Base-by-base conservation (phyloP, 2,797 vertebrate genomes). In the Adelosebastes latens region DNA sequence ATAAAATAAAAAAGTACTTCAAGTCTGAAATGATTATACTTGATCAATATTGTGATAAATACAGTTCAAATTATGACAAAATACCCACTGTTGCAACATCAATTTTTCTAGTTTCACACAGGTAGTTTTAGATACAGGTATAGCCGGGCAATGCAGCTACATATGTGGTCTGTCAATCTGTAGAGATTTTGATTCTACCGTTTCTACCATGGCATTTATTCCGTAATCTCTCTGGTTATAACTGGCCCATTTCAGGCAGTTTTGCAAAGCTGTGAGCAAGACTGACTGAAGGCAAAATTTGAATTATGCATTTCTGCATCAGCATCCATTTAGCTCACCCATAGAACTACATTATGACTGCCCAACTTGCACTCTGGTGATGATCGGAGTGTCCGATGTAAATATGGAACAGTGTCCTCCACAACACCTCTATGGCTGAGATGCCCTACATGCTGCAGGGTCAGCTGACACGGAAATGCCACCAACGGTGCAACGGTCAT, bases 401-500 rank as follows among this genome's bases (percentile, higher is more conserved):
- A 75, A 72, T 34, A 46, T 62, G 72, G 68, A 76, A 64, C 61
- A 8, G 18, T 63, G 75, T 61, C 69, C 58, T 72, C 39, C 13
- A 70, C 32, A 56, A 6, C 18, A 63, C 32, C 32, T 63, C 52
- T 31, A 81, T 74, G 53, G 22, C 55, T n/a, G 66, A 72, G 56
- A 79, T 66, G 77, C 59, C 70, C 65, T 46, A 46, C 67, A 79
- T 64, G 65, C 78, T 79, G 32, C 46, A 61, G 64, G 49, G 63
- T 82, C 88, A 75, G 76, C 65, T 86, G 83, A 68, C 82, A 32
- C 39, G 13, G 8, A 71, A 77, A 72, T 42, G 27, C 25, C 69
- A 69, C 36, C 1, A 29, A 20, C 22, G 62, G 7, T 63, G 6
- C 12, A 25, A 75, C 12, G 12, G 72, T 34, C 60, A 63, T 22